Evolutionary conservation across 2,888 invertebrate species (phyloP).

Genomic region (Acanthosepion esculentum): DNA sequence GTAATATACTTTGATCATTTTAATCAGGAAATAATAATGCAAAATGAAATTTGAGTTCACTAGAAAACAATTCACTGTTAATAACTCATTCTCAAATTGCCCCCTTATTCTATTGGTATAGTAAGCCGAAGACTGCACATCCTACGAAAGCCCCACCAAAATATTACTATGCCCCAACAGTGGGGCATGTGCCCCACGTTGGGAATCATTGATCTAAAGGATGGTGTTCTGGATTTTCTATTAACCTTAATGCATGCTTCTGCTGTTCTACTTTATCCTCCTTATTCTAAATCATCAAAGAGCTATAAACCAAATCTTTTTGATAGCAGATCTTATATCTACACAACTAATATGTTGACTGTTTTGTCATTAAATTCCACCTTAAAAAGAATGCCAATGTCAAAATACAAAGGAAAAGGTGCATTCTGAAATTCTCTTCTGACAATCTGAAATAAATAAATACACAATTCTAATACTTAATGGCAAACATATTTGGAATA

Average conservation of each 20-base stretch:
- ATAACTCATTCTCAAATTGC: too few relatives aligned
- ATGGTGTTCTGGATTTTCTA: not conserved
- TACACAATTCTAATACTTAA: not conserved
- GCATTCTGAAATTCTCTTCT: not conserved
- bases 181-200: too few relatives aligned
- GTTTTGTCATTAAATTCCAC: not conserved
- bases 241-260: not conserved
- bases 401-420: not conserved
- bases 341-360: not conserved
- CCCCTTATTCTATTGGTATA: too few relatives aligned
- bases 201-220: too few relatives aligned
- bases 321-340: not conserved
- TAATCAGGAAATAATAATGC: too few relatives aligned
- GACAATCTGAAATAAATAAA: not conserved
- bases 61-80: too few relatives aligned
- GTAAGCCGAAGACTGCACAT: too few relatives aligned
- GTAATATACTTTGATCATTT: too few relatives aligned
- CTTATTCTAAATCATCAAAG: slow-evolving; percentile 12
- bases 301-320: not conserved
- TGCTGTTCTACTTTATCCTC: not conserved
- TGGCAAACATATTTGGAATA: not conserved
- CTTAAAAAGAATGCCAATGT: not conserved
- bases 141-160: too few relatives aligned
- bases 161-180: too few relatives aligned
- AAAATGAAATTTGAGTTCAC: too few relatives aligned